A percentile compares a stretch with the other conserved stretches of the same genome.
Evolutionary conservation across 2,113 vertebrate species (phyloP).

Genomic region (Epinephelus fuscoguttatus): DNA sequence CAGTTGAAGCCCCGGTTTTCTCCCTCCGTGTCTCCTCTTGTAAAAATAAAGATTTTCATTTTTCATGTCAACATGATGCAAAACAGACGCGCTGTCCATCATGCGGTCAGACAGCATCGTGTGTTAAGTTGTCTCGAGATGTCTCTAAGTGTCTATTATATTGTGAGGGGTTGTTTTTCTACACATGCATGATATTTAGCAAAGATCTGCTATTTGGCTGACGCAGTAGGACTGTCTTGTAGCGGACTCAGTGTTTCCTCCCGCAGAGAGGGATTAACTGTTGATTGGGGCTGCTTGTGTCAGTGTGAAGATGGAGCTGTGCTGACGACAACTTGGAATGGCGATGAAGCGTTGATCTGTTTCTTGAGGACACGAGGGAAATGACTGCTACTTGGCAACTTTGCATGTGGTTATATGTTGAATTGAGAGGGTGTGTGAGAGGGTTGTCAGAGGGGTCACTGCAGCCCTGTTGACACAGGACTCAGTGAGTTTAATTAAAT

Average conservation of each 20-base stretch:
- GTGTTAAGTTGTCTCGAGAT: conserved; percentile 26
- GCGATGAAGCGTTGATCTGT: conserved; percentile 29
- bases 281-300: conserved; percentile 5
- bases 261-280: conserved; percentile 14
- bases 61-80: conserved; percentile 42
- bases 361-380: conserved; percentile 37
- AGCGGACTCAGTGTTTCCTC: conserved; percentile 4
- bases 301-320: conserved; percentile 11
- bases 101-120: conserved; percentile 32
- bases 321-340: conserved; percentile 46
- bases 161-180: conserved; percentile 17
- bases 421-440: conserved; percentile 11
- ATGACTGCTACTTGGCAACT: conserved; percentile 22
- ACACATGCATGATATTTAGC: conserved; percentile 40
- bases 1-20: conserved; percentile 14
- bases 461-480: conserved; percentile 59
- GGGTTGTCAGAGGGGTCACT: conserved; percentile 43
- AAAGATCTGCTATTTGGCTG: conserved; percentile 14
- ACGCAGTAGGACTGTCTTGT: conserved; percentile 1
- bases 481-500: conserved; percentile 71
- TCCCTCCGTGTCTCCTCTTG: conserved; percentile 7
- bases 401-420: conserved; percentile 42
- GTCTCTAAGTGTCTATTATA: conserved; percentile 23
- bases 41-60: conserved; percentile 55
- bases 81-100: conserved; percentile 46